Evolutionary conservation across 2,888 invertebrate genomes (phyloP).

Genomic region (Thymelicus lineola): DNA sequence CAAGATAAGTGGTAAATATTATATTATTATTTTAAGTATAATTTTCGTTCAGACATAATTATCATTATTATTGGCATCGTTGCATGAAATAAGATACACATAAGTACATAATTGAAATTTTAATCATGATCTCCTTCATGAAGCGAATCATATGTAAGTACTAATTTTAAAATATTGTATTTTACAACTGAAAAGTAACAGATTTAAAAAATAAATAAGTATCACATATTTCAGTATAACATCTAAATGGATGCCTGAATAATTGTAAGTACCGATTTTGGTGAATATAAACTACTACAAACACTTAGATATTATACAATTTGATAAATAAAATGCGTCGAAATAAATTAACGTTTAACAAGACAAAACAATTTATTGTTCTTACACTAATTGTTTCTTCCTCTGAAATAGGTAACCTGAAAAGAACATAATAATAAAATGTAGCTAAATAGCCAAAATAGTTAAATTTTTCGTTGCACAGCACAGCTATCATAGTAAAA

Average conservation of each 20-base stretch:
- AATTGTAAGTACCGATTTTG: not conserved
- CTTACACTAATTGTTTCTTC: slow-evolving; percentile 52
- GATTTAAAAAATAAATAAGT: not conserved
- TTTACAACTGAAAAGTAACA: not conserved
- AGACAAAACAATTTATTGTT: slow-evolving; percentile 53
- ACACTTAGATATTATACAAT: slow-evolving; percentile 40
- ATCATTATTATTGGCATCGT: too few species aligned
- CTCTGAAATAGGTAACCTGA: slow-evolving; percentile 55
- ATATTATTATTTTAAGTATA: not conserved
- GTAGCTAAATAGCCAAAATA: slow-evolving; percentile 7
- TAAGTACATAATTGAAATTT: not conserved
- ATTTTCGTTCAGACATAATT: not conserved
- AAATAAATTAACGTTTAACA: slow-evolving; percentile 56
- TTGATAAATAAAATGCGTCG: slow-evolving; percentile 69
- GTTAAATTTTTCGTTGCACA: slow-evolving; percentile 26
- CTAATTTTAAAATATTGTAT: not conserved
- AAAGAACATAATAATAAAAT: slow-evolving; percentile 52
- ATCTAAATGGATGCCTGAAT: slow-evolving; percentile 1
- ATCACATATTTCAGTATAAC: not conserved
- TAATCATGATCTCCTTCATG: not conserved
- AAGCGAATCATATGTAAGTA: not conserved
- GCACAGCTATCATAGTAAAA: slow-evolving; percentile 6
- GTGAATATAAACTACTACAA: slow-evolving; percentile 24
- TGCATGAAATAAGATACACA: not conserved
- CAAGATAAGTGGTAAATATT: not conserved